Evolutionary conservation across 2,888 invertebrate species (phyloP).

Genomic region (Abrostola triplasia): DNA sequence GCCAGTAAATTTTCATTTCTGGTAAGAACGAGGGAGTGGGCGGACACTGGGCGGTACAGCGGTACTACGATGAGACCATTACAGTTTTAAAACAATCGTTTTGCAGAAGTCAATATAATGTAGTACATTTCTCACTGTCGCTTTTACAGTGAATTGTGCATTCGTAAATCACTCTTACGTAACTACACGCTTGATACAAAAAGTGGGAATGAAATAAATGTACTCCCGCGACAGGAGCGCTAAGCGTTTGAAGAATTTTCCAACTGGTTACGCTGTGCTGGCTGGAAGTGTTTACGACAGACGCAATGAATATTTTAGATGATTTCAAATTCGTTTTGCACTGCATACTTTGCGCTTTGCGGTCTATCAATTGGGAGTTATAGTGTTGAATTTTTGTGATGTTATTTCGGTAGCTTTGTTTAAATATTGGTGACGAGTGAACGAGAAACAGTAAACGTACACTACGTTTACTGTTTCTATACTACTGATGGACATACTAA

Average conservation of each 20-base stretch:
- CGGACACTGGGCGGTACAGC: conserved; percentile 13
- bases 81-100: conserved; percentile 56
- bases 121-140: conserved; percentile 69
- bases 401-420: background rate
- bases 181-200: conserved; percentile 65
- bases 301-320: conserved; percentile 52
- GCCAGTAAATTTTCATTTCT: conserved; percentile 53
- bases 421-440: background rate
- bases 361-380: conserved; percentile 9
- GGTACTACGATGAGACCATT: conserved; percentile 31
- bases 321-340: conserved; percentile 27
- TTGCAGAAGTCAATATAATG: conserved; percentile 62
- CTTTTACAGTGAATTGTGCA: conserved; percentile 68
- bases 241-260: conserved; percentile 56
- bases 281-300: conserved; percentile 41
- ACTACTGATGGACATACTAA: no score
- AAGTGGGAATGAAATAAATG: conserved; percentile 65
- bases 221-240: conserved; percentile 51
- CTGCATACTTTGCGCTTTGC: background rate
- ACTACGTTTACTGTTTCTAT: no score
- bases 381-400: background rate
- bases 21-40: conserved; percentile 28
- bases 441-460: background rate
- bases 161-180: conserved; percentile 70
- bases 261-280: conserved; percentile 35